Evolutionary conservation across 2,888 invertebrate genomes (phyloP).

Genomic region (Ichneumon xanthorius): DNA sequence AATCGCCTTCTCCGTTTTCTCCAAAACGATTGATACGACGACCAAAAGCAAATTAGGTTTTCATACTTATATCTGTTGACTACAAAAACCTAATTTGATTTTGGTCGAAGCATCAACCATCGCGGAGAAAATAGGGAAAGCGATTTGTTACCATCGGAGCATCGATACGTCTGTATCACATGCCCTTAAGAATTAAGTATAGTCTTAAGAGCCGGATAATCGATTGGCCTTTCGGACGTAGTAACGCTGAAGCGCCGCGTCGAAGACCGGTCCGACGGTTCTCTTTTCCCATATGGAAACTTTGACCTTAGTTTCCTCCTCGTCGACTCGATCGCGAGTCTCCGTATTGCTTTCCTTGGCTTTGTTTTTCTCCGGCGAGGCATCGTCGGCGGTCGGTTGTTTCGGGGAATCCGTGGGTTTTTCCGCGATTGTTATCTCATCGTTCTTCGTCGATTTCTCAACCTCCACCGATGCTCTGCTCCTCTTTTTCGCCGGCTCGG

Average conservation of each 20-base stretch:
- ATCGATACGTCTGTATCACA: no score
- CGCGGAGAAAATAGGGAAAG: no score
- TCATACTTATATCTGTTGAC: no score
- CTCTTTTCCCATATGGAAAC: slow-evolving; percentile 93
- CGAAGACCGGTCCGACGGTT: slow-evolving; percentile 92
- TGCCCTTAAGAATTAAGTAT: no score
- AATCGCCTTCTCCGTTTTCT: no score
- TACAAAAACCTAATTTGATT: no score
- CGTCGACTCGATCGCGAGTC: slow-evolving; percentile 59
- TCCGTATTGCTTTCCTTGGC: slow-evolving; percentile 34
- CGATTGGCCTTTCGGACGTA: slow-evolving; percentile 90
- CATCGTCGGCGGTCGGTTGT: slow-evolving; percentile 27
- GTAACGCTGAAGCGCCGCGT: slow-evolving; percentile 91
- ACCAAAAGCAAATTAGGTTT: no score
- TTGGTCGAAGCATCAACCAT: no score
- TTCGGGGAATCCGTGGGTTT: slow-evolving; percentile 28
- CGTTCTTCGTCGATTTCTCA: slow-evolving; percentile 32
- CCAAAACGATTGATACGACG: no score
- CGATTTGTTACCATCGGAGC: no score
- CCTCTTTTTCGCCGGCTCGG: slow-evolving; percentile 22
- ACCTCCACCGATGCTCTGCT: slow-evolving; percentile 17
- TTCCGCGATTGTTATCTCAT: slow-evolving; percentile 52
- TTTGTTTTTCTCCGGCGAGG: slow-evolving; percentile 32
- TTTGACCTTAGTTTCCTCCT: slow-evolving; percentile 83
- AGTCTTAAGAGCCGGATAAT: slow-evolving; percentile 72